A percentile compares a stretch with the other conserved stretches of the same genome.
Conservation (phyloP, 2,113 vertebrate species). For the Tinamus guttatus region DNA sequence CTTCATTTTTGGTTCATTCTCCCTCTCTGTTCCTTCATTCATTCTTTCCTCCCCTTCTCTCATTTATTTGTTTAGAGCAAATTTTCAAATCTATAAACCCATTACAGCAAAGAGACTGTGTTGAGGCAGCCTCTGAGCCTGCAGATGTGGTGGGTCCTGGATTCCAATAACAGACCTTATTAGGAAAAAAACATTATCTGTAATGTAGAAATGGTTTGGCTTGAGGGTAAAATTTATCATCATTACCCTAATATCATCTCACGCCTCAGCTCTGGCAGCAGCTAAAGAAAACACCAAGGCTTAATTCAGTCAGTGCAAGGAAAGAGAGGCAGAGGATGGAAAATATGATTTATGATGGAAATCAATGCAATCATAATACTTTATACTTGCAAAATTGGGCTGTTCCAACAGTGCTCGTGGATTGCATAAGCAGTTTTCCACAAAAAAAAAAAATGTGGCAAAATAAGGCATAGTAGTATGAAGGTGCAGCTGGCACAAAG, state of each 20-base stretch:
- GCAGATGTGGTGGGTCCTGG: conserved; percentile 47
- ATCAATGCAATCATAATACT: conserved; percentile 85
- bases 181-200: conserved; percentile 68
- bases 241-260: conserved; percentile 87
- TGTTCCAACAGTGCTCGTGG: conserved; percentile 59
- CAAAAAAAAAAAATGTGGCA: conserved; percentile 21
- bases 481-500: conserved; percentile 1
- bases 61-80: conserved; percentile 62
- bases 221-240: conserved; percentile 85
- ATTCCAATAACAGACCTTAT: conserved; percentile 71
- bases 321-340: conserved; percentile 80
- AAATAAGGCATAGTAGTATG: background rate
- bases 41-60: background rate
- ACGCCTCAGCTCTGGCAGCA: conserved; percentile 79
- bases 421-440: conserved; percentile 56
- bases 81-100: conserved; percentile 70
- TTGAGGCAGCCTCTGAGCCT: conserved; percentile 38
- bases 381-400: conserved; percentile 80
- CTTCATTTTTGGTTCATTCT: background rate
- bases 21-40: background rate
- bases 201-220: conserved; percentile 79
- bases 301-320: conserved; percentile 80
- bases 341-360: conserved; percentile 85
- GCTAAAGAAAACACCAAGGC: conserved; percentile 82
- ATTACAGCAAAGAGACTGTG: conserved; percentile 60